These are phyloP conservation scores for Archocentrus centrarchus DNA, from an alignment of 2,113 vertebrate species.

Conservation along the genomic window DNA sequence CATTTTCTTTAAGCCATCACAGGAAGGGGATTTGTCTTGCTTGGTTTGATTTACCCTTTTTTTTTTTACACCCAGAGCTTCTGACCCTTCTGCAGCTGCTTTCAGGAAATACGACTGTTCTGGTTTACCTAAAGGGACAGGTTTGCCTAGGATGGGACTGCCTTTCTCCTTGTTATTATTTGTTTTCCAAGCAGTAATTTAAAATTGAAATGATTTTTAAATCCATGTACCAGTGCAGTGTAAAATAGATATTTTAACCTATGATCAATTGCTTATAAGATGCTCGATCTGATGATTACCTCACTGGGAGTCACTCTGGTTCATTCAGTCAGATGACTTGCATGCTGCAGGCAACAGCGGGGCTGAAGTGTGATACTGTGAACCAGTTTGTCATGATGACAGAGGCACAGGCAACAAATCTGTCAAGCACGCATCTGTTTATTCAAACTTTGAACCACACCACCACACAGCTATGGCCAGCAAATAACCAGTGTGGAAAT, in stretches of 20 bases:
- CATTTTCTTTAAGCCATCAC: background rate
- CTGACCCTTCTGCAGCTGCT: background rate
- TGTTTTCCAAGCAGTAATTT: background rate
- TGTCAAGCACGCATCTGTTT: background rate
- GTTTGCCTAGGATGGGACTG: background rate
- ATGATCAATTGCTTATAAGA: background rate
- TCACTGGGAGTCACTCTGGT: constrained; percentile 3
- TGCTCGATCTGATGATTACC: background rate
- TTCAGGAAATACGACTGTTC: background rate
- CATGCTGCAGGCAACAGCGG: background rate
- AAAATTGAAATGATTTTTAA: background rate
- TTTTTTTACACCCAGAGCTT: background rate
- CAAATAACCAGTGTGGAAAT: background rate
- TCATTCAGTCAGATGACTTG: constrained; percentile 42
- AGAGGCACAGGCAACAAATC: background rate
- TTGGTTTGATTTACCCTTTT: background rate
- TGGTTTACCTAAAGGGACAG: background rate
- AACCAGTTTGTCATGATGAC: background rate
- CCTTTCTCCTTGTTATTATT: background rate
- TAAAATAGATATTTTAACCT: background rate
- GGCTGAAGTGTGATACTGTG: constrained; percentile 3
- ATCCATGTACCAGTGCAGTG: background rate
- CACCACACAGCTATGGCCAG: background rate
- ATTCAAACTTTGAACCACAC: background rate
- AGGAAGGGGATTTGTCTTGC: background rate